These are phyloP conservation scores for Napeogenes inachia DNA, from an alignment of 2,888 invertebrate genomes.

Conservation along the genomic window DNA sequence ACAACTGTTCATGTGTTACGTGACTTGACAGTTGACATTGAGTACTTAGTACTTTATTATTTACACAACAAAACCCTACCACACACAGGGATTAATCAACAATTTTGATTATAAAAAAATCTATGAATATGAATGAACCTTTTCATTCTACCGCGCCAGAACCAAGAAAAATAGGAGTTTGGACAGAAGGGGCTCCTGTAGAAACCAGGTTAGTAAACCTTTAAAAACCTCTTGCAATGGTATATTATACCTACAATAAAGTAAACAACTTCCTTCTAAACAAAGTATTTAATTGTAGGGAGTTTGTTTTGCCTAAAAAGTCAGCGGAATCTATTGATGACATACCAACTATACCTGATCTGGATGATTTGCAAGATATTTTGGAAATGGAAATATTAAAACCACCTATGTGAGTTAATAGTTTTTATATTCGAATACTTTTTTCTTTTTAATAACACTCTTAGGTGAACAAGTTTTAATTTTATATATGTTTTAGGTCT, in stretches of 20 bases:
- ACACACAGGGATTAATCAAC: neutral
- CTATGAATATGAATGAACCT: conserved; percentile 49
- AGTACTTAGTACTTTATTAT: too few species aligned
- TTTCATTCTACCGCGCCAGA: conserved; percentile 53
- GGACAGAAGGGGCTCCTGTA: conserved; percentile 67
- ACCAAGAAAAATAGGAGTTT: conserved; percentile 67
- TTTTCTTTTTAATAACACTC: neutral
- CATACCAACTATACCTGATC: conserved; percentile 71
- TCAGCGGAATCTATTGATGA: conserved; percentile 66
- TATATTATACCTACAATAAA: neutral
- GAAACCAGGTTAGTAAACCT: conserved; percentile 56
- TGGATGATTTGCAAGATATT: conserved; percentile 69
- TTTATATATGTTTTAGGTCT: conserved; percentile 37
- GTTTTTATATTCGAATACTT: neutral
- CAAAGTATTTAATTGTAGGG: conserved; percentile 44
- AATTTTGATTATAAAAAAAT: neutral
- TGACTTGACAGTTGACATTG: too few species aligned
- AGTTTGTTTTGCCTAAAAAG: conserved; percentile 64
- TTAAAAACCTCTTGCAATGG: conserved; percentile 5
- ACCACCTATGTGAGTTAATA: conserved; percentile 53
- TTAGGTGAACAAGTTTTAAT: neutral
- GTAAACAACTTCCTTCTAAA: neutral
- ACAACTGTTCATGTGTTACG: too few species aligned
- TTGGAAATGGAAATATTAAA: conserved; percentile 65
- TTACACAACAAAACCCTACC: neutral